These are phyloP conservation scores for Agapetus fuscipes DNA, from an alignment of 2,888 invertebrate species.

Conservation along the genomic window DNA sequence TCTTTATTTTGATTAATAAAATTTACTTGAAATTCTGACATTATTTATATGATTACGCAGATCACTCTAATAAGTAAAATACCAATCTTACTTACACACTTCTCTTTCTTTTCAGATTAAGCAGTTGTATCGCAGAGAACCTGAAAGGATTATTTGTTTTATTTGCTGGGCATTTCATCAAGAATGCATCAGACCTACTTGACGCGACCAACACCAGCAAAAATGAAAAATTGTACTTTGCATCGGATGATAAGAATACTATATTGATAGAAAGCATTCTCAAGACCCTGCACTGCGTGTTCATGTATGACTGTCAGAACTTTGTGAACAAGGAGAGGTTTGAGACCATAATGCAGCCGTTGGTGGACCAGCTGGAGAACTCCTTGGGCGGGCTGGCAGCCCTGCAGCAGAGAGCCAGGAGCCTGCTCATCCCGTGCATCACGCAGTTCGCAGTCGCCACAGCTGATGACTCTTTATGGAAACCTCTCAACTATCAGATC, in stretches of 20 bases:
- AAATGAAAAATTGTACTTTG: conserved; percentile 42
- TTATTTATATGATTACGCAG: no score
- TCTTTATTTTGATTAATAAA: not conserved
- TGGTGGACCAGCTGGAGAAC: conserved; percentile 85
- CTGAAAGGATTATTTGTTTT: conserved; percentile 56
- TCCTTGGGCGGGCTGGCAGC: conserved; percentile 50
- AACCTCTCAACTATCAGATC: conserved; percentile 82
- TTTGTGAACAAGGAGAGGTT: conserved; percentile 81
- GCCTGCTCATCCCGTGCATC: conserved; percentile 66
- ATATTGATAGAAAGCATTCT: conserved; percentile 61
- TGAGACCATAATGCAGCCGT: conserved; percentile 71
- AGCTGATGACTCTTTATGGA: conserved; percentile 82
- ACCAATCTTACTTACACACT: no score
- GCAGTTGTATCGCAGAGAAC: conserved; percentile 66
- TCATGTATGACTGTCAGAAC: conserved; percentile 72
- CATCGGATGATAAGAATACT: conserved; percentile 47
- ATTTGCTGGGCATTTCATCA: conserved; percentile 37
- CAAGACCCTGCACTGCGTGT: conserved; percentile 65
- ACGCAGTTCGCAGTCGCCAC: conserved; percentile 74
- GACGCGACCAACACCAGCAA: conserved; percentile 57
- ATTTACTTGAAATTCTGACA: not conserved
- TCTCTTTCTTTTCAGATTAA: conserved; percentile 59
- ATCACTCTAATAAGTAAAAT: not conserved
- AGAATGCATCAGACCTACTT: conserved; percentile 52
- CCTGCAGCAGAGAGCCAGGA: conserved; percentile 49